Conservation (phyloP, 2,113 vertebrate species). For the Sylvia atricapilla region DNA sequence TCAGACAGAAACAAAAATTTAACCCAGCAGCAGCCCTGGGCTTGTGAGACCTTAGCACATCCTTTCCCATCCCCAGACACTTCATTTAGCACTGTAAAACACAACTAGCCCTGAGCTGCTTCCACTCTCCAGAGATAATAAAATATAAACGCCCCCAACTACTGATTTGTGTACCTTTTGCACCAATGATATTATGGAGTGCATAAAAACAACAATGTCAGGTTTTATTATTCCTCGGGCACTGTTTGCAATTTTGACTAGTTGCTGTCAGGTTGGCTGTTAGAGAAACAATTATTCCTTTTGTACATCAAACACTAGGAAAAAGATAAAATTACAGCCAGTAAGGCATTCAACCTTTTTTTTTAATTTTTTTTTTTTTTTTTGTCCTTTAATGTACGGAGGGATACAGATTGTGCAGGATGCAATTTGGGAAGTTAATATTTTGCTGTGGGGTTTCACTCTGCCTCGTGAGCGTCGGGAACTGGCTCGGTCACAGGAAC, state of each 20-base stretch:
- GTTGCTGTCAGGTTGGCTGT: constrained; percentile 15
- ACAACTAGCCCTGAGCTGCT: not conserved
- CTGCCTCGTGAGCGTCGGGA: not conserved
- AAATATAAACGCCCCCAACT: not conserved
- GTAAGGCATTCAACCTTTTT: not conserved
- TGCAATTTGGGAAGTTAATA: not conserved
- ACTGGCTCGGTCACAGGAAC: not conserved
- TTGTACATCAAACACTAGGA: not conserved
- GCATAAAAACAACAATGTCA: not conserved
- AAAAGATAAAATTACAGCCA: not conserved
- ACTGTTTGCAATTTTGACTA: constrained; percentile 38
- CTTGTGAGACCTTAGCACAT: not conserved
- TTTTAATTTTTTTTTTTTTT: not conserved
- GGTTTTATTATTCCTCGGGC: not conserved
- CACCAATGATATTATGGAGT: not conserved
- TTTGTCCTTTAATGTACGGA: not conserved
- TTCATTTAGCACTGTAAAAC: not conserved
- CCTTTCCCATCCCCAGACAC: not conserved
- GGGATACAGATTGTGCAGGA: not conserved
- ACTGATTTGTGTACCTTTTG: not conserved
- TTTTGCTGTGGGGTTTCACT: not conserved
- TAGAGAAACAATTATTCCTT: not conserved
- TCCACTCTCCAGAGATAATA: not conserved
- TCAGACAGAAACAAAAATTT: not conserved
- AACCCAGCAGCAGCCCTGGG: not conserved